A percentile compares a stretch with the other conserved stretches of the same genome.
These are phyloP conservation scores for Anser cygnoides DNA, from an alignment of 2,113 vertebrate species.

Conservation along the genomic window DNA sequence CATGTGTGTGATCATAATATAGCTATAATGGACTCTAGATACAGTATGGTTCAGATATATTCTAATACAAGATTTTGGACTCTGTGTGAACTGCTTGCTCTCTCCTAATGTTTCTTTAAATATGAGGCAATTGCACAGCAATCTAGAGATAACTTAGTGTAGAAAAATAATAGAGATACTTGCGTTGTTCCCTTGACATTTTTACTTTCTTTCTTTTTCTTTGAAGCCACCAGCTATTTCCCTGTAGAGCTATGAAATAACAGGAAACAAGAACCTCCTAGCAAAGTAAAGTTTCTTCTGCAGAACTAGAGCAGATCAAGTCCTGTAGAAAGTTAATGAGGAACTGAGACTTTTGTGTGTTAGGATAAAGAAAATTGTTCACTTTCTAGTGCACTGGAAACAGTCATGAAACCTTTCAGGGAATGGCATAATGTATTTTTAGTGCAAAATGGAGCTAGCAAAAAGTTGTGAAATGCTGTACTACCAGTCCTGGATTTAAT, in stretches of 20 bases:
- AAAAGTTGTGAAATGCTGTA: not conserved
- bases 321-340: conserved; percentile 9
- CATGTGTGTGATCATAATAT: not conserved
- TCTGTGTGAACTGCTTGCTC: conserved; percentile 10
- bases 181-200: conserved; percentile 37
- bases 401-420: not conserved
- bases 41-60: not conserved
- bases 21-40: not conserved
- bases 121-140: not conserved
- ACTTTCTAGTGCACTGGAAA: not conserved
- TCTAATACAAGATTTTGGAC: not conserved
- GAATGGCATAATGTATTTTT: not conserved
- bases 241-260: conserved; percentile 17
- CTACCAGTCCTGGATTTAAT: not conserved
- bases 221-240: conserved; percentile 41
- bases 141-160: not conserved
- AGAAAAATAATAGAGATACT: conserved; percentile 33
- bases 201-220: conserved; percentile 48
- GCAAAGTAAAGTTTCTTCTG: not conserved
- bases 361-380: not conserved
- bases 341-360: not conserved
- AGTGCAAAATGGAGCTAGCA: not conserved
- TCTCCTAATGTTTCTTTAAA: conserved; percentile 30
- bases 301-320: not conserved
- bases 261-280: conserved; percentile 21